Evolutionary conservation across 2,113 vertebrate genomes (phyloP), one percentile per base, ranked within the genome.

Genomic region (Sminthopsis crassicaudata): DNA sequence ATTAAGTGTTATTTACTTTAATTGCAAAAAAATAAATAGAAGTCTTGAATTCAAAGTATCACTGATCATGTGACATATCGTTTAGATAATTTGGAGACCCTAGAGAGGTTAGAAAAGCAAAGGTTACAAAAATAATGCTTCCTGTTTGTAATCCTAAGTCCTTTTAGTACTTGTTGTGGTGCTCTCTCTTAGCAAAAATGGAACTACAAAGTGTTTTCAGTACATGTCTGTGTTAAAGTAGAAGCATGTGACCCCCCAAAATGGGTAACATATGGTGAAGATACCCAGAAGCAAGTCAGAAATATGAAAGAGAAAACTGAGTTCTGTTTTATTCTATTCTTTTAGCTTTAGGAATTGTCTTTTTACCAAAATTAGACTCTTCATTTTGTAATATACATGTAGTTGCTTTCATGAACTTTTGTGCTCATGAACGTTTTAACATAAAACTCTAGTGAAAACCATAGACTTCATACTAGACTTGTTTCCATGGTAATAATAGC

Each of bases 221-320:
- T 95, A 9, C 2, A 0, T 42, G 95, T 88, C 94, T 97, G 93
- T 95, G 94, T 94, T 96, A 88, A 96, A 97, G 96, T 97, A 91
- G 96, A 97, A 97, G 96, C 97, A 97, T 97, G 97, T 97, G 97
- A 97, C 95, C 95, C 95, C 91, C 52, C 8, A 67, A 97, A 96
- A 98, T 97, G 97, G 96, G 95, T 54, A 93, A 96, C 97, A 97
- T 95, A 97, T 98, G 97, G 95, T 53, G 48, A 50, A 96, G 92
- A 95, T 95, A 93, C 97, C 97, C 97, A 96, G 97, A 60, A 97
- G 97, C 97, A 95, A 96, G 92, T 88, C 91, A 46, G 53, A 60
- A 53, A 94, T 97, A 96, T 96, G 95, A 97, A 97, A 98, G 96
- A 96, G 96, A 90, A 93, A 92, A 94, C 96, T 97, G 96, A 96